Base-by-base conservation (phyloP, 2,113 vertebrate genomes). In the Festucalex cinctus region DNA sequence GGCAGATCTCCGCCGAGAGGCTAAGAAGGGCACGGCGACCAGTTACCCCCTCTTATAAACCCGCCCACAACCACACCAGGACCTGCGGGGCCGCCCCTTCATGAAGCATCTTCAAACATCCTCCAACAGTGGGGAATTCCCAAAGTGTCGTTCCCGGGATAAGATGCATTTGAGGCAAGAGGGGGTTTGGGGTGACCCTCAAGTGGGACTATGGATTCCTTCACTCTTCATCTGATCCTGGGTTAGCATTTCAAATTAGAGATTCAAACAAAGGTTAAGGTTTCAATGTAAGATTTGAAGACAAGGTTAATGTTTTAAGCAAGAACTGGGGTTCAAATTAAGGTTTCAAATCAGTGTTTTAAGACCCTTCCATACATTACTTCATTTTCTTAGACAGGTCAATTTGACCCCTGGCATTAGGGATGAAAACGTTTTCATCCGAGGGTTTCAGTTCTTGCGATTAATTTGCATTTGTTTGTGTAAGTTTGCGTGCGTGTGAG, bases 1-100 rank as follows among this genome's bases (percentile, higher is more conserved):
- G 81, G 82, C 87, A 77, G 78, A 81, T 84, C 80, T 73, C 59
- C 51, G 68, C 62, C 46, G 71, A 73, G 69, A 71, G 74, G 61
- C 56, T 71, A 64, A 69, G 65, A 68, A 80, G 74, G 86, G 28
- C 41, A 77, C 68, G 26, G 64, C 90, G 88, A 82, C 78, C 82
- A 82, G 78, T 84, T 90, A 88, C 83, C 75, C 78, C 81, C 80
- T 80, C 81, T 83, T 65, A 88, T 89, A 90, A 86, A 85, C 86
- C 79, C 76, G 75, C 70, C 84, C 85, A 89, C 66, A 70, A 79
- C 66, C 36, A 67, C 66, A 63, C 76, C 68, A 85, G 68, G 84
- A 87, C 70, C 74, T 70, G 74, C 70, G 28, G 28, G 75, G 74
- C 70, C 82, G 78, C 84, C 54, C 73, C 77, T 82, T 89, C 81